Conservation (phyloP, 2,797 vertebrate species). For the Bovichtus variegatus region DNA sequence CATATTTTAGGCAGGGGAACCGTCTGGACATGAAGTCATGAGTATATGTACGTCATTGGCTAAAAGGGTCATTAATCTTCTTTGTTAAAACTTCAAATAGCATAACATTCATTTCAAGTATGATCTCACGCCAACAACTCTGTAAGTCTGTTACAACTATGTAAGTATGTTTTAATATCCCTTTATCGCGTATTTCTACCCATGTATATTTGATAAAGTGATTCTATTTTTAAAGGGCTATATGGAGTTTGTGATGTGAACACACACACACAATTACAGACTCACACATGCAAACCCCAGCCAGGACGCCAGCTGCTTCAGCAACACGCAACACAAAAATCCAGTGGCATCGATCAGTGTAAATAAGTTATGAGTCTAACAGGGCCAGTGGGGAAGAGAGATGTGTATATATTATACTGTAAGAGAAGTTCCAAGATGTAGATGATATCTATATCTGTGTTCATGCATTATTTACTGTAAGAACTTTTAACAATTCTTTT, state of each 20-base stretch:
- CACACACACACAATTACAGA: not conserved
- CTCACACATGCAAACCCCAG: not conserved
- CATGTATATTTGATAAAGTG: not conserved
- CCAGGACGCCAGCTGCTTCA: slow-evolving; percentile 11
- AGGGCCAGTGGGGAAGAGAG: slow-evolving; percentile 23
- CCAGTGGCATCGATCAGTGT: slow-evolving; percentile 45
- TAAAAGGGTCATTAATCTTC: not conserved
- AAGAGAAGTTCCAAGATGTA: slow-evolving; percentile 3
- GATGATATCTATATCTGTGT: not conserved
- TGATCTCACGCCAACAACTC: slow-evolving; percentile 36
- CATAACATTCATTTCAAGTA: not conserved
- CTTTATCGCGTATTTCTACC: too few relatives aligned
- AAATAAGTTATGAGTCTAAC: slow-evolving; percentile 66
- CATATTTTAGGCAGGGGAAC: not conserved
- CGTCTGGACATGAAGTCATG: not conserved
- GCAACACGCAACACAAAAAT: slow-evolving; percentile 21
- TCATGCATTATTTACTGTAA: not conserved
- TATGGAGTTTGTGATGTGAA: not conserved
- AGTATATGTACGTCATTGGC: not conserved
- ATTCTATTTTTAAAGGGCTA: not conserved
- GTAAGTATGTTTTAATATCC: too few relatives aligned
- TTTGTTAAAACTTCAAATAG: not conserved
- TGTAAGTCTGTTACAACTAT: too few relatives aligned
- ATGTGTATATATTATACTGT: slow-evolving; percentile 42
- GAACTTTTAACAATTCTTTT: not conserved